These are phyloP conservation scores for Anomalospiza imberbis DNA, from an alignment of 2,797 vertebrate genomes.

Conservation along the genomic window DNA sequence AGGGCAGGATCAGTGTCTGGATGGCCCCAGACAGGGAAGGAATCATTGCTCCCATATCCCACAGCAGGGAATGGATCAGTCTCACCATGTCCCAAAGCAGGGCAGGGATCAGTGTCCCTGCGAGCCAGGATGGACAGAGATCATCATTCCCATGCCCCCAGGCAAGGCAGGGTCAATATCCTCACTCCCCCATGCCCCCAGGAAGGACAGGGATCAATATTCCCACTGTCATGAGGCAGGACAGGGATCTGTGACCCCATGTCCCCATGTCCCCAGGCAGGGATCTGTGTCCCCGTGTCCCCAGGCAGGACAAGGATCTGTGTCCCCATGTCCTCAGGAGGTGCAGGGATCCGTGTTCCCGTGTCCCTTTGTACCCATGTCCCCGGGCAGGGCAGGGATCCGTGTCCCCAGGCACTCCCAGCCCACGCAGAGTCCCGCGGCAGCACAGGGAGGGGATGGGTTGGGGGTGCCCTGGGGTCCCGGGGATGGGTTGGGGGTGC, in stretches of 20 bases:
- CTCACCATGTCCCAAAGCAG: fast-evolving
- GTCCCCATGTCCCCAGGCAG: no score
- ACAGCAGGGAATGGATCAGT: fast-evolving
- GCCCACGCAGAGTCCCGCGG: background rate
- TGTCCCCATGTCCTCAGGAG: no score
- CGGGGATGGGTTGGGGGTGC: no score
- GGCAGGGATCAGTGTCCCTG: background rate
- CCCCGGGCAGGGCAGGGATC: background rate
- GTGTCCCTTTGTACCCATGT: no score
- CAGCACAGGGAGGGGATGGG: background rate
- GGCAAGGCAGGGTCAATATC: background rate
- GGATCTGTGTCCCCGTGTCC: no score
- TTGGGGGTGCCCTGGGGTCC: fast-evolving
- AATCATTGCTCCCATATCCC: background rate
- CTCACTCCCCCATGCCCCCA: no score
- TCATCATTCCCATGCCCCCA: background rate
- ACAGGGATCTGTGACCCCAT: background rate
- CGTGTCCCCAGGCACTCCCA: background rate
- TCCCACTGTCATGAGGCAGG: background rate
- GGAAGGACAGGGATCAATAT: background rate
- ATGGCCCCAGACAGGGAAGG: background rate
- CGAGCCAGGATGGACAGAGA: background rate
- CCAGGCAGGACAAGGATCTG: no score
- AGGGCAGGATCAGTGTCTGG: background rate
- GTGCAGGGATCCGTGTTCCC: background rate